Evolutionary conservation across 1,140 invertebrate genomes (phyloP), one percentile per base, ranked within the genome.

Genomic region (Drosophila lacertosa): DNA sequence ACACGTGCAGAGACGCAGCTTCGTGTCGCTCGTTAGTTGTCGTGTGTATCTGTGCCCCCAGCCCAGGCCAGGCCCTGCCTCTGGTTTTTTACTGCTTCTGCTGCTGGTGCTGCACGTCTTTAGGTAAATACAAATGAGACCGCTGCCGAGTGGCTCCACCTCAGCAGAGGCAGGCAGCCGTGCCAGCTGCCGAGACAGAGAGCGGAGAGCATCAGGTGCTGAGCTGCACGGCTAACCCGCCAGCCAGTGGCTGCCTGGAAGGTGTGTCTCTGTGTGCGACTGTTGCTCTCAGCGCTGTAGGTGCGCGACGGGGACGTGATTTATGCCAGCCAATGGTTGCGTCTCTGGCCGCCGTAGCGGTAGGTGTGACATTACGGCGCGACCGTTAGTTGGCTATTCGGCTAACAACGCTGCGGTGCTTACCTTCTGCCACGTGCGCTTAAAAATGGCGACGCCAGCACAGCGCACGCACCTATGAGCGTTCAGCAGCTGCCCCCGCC

Each of bases 321-420:
- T 90, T 90, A 90, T 90, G 77, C 81, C 89, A 90, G 74, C 89
- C 89, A 90, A 90, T 90, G 89, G 89, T 90, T 86, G 89, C 77
- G 81, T 83, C 77, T 90, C 84, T 74, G 44, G 48, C 55, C 59
- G 64, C 76, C 60, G 55, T 64, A 55, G 74, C 65, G 77, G 81
- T 86, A 90, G 83, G 89, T 90, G 89, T 90, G 89, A 89, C 89
- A 90, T 67, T 72, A 74, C 32, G 33, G 54, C 16, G 47, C 40
- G 48, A 26, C 20, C 62, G 74, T 77, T 77, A 77, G 75, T 75
- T 86, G 79, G 75, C 62, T 54, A 62, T 57, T 45, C 50, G 64
- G 79, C 71, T 75, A 75, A 70, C 75, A 72, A 71, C 51, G 67
- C 66, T 37, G 18, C 24, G 44, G 54, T 51, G 44, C 39, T 53